Evolutionary conservation across 2,797 vertebrate genomes (phyloP).

Genomic region (Sitta carolinensis): DNA sequence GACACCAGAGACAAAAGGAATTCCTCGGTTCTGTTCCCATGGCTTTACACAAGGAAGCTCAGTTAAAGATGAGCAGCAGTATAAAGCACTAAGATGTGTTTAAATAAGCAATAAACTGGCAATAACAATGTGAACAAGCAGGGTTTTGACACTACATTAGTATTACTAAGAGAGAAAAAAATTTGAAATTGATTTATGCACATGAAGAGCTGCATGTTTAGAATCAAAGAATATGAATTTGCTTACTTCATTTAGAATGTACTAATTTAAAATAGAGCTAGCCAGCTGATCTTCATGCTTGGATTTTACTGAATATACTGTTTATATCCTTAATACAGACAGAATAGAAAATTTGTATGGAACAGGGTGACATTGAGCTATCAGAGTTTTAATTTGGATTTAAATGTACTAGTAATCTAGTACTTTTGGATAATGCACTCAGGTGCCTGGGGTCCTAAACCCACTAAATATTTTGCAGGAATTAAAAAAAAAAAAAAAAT

Average conservation of each 20-base stretch:
- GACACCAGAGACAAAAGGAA: not conserved
- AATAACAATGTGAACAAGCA: not conserved
- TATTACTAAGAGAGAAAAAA: not conserved
- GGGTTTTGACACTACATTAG: not conserved
- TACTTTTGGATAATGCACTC: not conserved
- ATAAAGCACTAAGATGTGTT: not conserved
- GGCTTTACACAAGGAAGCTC: not conserved
- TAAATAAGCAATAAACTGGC: not conserved
- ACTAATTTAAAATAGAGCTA: not conserved
- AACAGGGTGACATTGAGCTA: not conserved
- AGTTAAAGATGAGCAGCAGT: not conserved
- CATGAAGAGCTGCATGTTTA: not conserved
- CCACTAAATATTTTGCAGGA: not conserved
- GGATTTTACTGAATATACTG: not conserved
- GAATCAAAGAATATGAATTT: not conserved
- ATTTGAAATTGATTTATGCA: not conserved
- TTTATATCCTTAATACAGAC: not conserved
- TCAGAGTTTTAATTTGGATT: not conserved
- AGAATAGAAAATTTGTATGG: not conserved
- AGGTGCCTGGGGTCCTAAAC: not conserved
- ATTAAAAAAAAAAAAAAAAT: rapidly evolving
- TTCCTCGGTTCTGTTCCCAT: not conserved
- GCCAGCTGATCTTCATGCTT: not conserved
- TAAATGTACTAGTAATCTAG: not conserved
- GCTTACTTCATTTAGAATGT: not conserved